These are phyloP conservation scores for Muricea muricata DNA, from an alignment of 92 coral and sea anemone genomes.

Conservation along the genomic window DNA sequence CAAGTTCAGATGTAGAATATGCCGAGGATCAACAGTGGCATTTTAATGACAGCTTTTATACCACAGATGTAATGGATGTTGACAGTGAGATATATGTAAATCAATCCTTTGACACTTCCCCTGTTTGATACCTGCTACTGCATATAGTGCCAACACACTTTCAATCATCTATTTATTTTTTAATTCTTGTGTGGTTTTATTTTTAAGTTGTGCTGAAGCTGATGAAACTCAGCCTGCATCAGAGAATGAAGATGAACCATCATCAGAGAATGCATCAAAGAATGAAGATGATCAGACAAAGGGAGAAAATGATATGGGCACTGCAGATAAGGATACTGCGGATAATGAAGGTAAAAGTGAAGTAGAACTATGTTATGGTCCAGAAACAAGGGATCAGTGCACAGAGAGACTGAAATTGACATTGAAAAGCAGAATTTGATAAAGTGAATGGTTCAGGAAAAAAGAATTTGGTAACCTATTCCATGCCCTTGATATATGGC, in stretches of 20 bases:
- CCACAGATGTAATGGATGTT: too few relatives aligned
- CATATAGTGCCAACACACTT: too few relatives aligned
- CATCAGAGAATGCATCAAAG: constrained; percentile 22
- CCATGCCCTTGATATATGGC: constrained; percentile 77
- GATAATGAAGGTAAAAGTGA: not conserved
- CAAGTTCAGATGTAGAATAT: too few relatives aligned
- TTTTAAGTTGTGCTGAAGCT: not conserved
- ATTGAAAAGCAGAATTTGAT: not conserved
- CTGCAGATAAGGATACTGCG: too few relatives aligned
- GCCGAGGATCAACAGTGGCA: too few relatives aligned
- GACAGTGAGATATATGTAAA: too few relatives aligned
- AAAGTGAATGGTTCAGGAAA: constrained; percentile 42
- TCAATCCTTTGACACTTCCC: too few relatives aligned
- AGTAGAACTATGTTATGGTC: not conserved
- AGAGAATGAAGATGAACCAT: too few relatives aligned
- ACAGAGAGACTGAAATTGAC: not conserved
- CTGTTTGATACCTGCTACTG: too few relatives aligned
- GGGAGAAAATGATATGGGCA: constrained; percentile 18
- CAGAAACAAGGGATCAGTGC: constrained; percentile 17
- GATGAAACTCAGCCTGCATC: not conserved
- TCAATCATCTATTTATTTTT: too few relatives aligned
- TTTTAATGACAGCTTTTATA: too few relatives aligned
- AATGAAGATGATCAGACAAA: constrained; percentile 4
- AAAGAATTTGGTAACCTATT: constrained; percentile 46
- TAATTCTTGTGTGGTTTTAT: not conserved